Percentiles rank a stretch among this genome's conserved stretches.
Conservation (phyloP, 2,888 invertebrate genomes). For the Torymus texanus region DNA sequence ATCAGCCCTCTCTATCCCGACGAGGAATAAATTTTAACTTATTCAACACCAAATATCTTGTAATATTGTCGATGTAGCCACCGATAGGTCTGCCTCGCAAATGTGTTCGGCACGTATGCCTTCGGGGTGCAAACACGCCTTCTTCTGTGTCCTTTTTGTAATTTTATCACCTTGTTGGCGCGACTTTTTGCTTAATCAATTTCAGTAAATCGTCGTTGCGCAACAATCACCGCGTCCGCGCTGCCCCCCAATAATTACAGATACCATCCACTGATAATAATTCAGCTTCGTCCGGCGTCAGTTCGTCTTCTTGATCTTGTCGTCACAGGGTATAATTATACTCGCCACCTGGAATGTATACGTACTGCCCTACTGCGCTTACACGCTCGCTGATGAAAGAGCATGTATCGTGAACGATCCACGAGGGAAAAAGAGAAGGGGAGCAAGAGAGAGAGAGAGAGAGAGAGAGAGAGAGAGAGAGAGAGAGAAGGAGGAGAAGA, state of each 20-base stretch:
- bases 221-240: slow-evolving; percentile 44
- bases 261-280: slow-evolving; percentile 44
- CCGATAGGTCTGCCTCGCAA: slow-evolving; percentile 9
- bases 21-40: background rate
- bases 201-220: slow-evolving; percentile 51
- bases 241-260: slow-evolving; percentile 42
- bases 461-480: background rate
- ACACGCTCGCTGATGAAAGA: slow-evolving; percentile 24
- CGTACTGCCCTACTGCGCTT: background rate
- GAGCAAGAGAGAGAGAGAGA: background rate
- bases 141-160: background rate
- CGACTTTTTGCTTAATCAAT: slow-evolving; percentile 55
- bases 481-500: background rate
- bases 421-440: background rate
- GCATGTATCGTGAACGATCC: slow-evolving; percentile 27
- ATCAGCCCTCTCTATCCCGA: background rate
- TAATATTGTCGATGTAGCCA: slow-evolving; percentile 17
- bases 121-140: background rate
- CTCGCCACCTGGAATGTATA: slow-evolving; percentile 40
- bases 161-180: slow-evolving; percentile 43
- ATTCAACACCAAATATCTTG: slow-evolving; percentile 16
- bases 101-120: background rate
- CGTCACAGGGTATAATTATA: slow-evolving; percentile 47
- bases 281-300: slow-evolving; percentile 24
- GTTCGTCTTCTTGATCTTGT: slow-evolving; percentile 8